Evolutionary conservation across 2,113 vertebrate genomes (phyloP), one percentile per base, ranked within the genome.

Genomic region (Plestiodon gilberti): DNA sequence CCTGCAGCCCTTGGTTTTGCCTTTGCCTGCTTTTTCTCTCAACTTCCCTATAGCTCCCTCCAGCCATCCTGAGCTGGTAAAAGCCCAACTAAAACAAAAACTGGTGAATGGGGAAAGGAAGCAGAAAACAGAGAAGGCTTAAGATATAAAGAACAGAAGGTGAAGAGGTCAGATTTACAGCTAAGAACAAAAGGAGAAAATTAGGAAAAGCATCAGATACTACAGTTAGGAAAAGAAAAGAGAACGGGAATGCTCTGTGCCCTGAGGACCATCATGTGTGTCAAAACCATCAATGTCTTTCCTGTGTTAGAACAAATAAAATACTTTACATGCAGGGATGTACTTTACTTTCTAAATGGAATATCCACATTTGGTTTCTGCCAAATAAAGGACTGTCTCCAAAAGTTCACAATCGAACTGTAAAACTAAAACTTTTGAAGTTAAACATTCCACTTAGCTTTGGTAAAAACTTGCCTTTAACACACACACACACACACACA

Each of bases 31-130:
- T 95, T 95, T 92, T 93, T 95, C 94, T 94, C 93, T 95, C 95
- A 96, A 96, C 95, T 93, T 95, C 96, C 96, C 96, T 96, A 95
- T 1, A 96, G 95, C 90, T 88, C 92, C 95, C 88, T 97, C 96
- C 97, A 97, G 96, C 77, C 96, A 96, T 95, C 92, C 95, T 87
- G 94, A 96, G 95, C 96, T 96, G 95, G 94, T 95, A 96, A 95
- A 96, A 90, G 94, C 96, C n/a, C 97, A 97, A 95, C 95, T 95
- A 93, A 95, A 94, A 95, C 88, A 91, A 94, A 91, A 95, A 96
- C 90, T 95, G 96, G 90, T 96, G 94, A 96, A 95, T 93, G 90
- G 95, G 94, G 93, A 96, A 95, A 96, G 90, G 95, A 94, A 93
- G 95, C 82, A 97, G 96, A 95, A 94, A 95, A 96, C 57, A 86